Evolutionary conservation across 2,113 vertebrate species (phyloP).

Genomic region (Lampris incognitus): DNA sequence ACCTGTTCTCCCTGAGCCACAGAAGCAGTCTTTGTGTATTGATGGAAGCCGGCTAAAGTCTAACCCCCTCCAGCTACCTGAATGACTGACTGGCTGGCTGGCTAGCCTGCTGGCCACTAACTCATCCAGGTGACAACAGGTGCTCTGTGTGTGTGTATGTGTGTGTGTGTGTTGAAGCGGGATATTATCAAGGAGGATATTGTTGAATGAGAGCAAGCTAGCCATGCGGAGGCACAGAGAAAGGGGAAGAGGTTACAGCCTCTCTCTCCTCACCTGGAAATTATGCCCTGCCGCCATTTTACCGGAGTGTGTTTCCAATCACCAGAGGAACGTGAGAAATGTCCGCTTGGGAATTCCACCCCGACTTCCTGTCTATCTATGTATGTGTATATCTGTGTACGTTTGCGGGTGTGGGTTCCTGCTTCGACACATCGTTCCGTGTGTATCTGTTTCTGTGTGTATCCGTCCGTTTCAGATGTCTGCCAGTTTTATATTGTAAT

Average conservation of each 20-base stretch:
- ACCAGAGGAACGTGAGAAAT: conserved; percentile 90
- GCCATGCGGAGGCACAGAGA: conserved; percentile 50
- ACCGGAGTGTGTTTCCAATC: conserved; percentile 87
- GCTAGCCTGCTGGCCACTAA: conserved; percentile 87
- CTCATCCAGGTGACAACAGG: conserved; percentile 87
- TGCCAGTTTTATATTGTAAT: no score
- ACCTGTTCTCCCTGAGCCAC: conserved; percentile 90
- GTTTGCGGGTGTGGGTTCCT: conserved; percentile 21
- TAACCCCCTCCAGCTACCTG: conserved; percentile 86
- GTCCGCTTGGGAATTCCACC: conserved; percentile 82
- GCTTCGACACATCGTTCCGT: no score
- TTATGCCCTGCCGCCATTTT: conserved; percentile 88
- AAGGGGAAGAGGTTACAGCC: conserved; percentile 82
- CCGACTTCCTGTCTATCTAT: conserved; percentile 73
- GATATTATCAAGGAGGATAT: conserved; percentile 78
- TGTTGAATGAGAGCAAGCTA: conserved; percentile 70
- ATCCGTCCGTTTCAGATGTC: no score
- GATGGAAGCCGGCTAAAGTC: conserved; percentile 89
- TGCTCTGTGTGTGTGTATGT: conserved; percentile 49
- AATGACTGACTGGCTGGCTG: no score
- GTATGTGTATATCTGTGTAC: conserved; percentile 14
- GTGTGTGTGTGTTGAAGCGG: conserved; percentile 11
- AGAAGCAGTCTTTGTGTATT: conserved; percentile 98
- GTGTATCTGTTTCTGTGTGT: no score
- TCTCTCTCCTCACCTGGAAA: conserved; percentile 98